Base-by-base conservation (phyloP, 1,140 invertebrate genomes). In the Melipona quadrifasciata region DNA sequence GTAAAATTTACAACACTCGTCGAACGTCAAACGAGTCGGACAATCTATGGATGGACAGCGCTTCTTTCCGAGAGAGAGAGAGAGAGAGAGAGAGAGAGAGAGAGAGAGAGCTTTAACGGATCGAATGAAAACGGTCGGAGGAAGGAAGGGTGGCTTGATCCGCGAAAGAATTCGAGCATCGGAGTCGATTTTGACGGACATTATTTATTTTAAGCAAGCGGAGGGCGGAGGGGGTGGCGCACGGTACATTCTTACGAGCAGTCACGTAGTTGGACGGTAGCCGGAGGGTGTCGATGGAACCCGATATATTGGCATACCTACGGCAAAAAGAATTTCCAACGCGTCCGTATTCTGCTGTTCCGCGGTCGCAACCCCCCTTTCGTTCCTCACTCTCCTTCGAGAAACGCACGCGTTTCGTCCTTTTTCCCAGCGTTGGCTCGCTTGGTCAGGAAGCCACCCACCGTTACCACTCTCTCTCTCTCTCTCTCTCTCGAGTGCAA, bases 221-320 rank as follows among this genome's bases (percentile, higher is more conserved):
- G 10, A 31, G 12, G 6, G 39, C 3, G 76, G 75, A 82, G 58
- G 64, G 58, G 47, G 72, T 55, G 67, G 47, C 72, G n/a, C 31
- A 83, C 74, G 88, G 84, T 91, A 91, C 91, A 94, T 94, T 94
- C 93, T 92, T 93, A 92, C 91, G 90, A 91, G 90, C 83, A 92
- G 91, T 95, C 93, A 94, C 93, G 93, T 95, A 94, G 91, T 82
- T 64, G 68, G 73, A 79, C 87, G 89, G 90, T 90, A 83, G 89
- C 64, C 87, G 85, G 82, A 89, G 90, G 92, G 91, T 90, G 90
- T 73, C 87, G 89, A 91, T 91, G 88, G 90, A 89, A 91, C 90
- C 91, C 93, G 92, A 95, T 94, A 95, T 95, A 94, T 95, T 94
- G 94, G 94, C 94, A 95, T 95, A 94, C 93, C 93, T 93, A 87